Evolutionary conservation across 2,797 vertebrate species (phyloP).

Genomic region (Gallinago nigripennis): DNA sequence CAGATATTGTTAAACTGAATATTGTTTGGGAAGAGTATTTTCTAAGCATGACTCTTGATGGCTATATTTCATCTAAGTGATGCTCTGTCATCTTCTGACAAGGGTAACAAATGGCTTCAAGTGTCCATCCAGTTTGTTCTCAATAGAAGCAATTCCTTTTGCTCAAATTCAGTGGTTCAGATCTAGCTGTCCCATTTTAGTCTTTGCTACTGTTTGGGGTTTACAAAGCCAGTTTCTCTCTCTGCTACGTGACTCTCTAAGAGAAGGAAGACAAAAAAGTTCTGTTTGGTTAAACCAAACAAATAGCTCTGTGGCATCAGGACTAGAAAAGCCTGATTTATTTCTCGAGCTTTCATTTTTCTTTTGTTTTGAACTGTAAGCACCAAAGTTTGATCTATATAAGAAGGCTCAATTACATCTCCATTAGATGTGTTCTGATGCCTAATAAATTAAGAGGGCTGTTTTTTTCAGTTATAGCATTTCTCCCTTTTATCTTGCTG

Average conservation of each 20-base stretch:
- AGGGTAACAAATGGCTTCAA: background rate
- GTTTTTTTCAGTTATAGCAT: background rate
- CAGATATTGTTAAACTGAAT: background rate
- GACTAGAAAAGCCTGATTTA: background rate
- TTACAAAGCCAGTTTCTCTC: background rate
- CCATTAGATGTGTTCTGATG: background rate
- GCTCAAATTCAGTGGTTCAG: background rate
- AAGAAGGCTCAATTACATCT: background rate
- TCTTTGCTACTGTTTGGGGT: background rate
- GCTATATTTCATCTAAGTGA: background rate
- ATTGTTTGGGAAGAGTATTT: background rate
- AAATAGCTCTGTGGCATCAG: background rate
- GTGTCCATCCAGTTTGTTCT: background rate
- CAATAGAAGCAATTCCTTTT: background rate
- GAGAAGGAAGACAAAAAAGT: background rate
- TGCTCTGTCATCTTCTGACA: background rate
- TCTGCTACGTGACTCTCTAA: fast-evolving
- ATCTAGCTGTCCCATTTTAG: background rate
- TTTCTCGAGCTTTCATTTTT: background rate
- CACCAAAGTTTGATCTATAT: background rate
- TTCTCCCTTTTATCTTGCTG: background rate
- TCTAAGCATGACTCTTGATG: background rate
- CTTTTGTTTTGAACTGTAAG: background rate
- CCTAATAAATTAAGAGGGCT: background rate
- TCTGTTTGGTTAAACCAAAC: background rate